Conservation (phyloP, 2,113 vertebrate genomes). For the Nyctereutes procyonoides region DNA sequence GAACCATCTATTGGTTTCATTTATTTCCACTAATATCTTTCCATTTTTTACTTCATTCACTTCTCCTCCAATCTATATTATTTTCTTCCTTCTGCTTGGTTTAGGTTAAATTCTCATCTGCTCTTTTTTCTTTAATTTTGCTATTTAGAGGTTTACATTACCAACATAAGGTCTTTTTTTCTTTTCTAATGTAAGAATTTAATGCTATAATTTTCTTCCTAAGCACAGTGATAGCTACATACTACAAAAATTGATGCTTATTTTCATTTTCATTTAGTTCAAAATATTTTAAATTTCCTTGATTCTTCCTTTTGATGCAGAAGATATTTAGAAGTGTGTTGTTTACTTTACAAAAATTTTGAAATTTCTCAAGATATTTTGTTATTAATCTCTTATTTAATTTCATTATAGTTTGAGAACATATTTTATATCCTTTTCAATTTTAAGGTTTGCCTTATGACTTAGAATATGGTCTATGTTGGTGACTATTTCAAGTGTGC, state of each 20-base stretch:
- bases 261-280: not conserved
- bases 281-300: not conserved
- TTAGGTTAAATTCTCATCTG: not conserved
- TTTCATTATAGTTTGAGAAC: not conserved
- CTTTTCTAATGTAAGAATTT: not conserved
- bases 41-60: not conserved
- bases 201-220: not conserved
- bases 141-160: not conserved
- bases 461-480: not conserved
- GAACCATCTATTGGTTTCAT: not conserved
- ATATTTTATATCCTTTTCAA: not conserved
- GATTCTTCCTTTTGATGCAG: not conserved
- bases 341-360: not conserved
- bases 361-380: not conserved
- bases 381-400: not conserved
- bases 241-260: not conserved
- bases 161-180: not conserved
- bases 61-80: not conserved
- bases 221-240: not conserved
- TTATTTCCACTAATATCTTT: not conserved
- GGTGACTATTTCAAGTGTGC: not conserved
- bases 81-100: not conserved
- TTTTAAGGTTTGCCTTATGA: not conserved
- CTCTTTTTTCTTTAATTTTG: not conserved
- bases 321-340: not conserved